phyloP scores from a whole-genome alignment of 2,797 vertebrate species.

The Staurois parvus region DNA sequence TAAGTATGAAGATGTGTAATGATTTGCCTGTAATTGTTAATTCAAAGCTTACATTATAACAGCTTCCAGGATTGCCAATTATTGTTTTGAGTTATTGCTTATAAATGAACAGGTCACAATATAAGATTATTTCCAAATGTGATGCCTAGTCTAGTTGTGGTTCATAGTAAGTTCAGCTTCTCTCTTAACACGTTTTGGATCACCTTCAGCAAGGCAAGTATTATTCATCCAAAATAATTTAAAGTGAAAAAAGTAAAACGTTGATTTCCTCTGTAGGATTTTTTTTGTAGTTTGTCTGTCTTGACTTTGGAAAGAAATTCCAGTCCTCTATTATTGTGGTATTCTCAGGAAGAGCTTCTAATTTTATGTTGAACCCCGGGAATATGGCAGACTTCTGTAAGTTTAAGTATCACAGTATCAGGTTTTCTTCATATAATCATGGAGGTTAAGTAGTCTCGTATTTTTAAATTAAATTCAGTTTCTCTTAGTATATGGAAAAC shows the following conservation, averaged over 20 bases:
- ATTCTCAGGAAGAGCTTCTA: conserved; percentile 20
- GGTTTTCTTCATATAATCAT: conserved; percentile 12
- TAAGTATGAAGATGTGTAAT: not conserved
- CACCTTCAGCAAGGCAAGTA: conserved; percentile 11
- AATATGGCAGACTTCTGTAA: conserved; percentile 7
- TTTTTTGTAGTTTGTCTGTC: not conserved
- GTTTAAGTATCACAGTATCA: conserved; percentile 19
- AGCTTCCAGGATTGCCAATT: not conserved
- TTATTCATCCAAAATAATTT: conserved; percentile 33
- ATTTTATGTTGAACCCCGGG: conserved; percentile 33
- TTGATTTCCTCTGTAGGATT: not conserved
- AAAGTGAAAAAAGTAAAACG: not conserved
- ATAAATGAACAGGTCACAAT: not conserved
- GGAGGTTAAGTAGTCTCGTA: not conserved
- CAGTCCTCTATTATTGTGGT: not conserved
- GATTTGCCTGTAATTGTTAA: not conserved
- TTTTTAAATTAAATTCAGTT: not conserved
- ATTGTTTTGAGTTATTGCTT: conserved; percentile 40
- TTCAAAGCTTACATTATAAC: not conserved
- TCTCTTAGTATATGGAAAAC: not conserved
- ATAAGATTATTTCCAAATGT: conserved; percentile 37
- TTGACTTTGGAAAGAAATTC: not conserved
- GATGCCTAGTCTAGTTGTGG: not conserved
- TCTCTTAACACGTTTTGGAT: conserved; percentile 11
- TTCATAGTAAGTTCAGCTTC: conserved; percentile 24